Evolutionary conservation across 30 jellyfish, hydroid and myxozoan genomes (phyloP), one percentile per base, ranked within the genome.

Genomic region (Turritopsis dohrnii): DNA sequence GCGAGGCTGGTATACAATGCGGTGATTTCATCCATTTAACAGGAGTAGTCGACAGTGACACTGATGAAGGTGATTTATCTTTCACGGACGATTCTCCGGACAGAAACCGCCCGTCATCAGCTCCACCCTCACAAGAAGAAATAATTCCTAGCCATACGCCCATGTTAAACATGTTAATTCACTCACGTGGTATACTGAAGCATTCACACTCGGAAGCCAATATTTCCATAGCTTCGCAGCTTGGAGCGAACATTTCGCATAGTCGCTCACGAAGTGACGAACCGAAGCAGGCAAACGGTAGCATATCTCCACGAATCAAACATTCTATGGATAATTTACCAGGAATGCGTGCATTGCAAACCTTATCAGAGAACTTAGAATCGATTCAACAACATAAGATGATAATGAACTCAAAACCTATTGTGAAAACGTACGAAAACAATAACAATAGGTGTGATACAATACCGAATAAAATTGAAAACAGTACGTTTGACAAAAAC

Each of bases 331-430:
- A 75, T 22, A 27, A 82, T 25, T 69, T 26, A 1, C 89, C 89
- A 22, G 98, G 98, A 13, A 93, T 93, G 98, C 90, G 87, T 31
- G 98, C 98, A 22, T 72, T 93, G 75, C 95, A 83, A 31, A 72
- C 82, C 30, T 81, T 93, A 26, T 85, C 96, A 21, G 82, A 84
- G 69, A 80, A 93, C 13, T 53, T 93, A 31, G 98, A 93, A 80
- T 60, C 87, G 52, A 84, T 96, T 21, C 86, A 30, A 74, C 83
- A 21, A 74, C 60, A 41, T 3, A 41, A 41, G 60, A 3, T 41
- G n/a, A n/a, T n/a, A n/a, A n/a, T n/a, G 9, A 41, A 41, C 13
- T 3, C 60, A 13, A 41, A 41, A 41, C 60, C 60, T 41, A 41
- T 41, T 41, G 60, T 41, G 5, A 74, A 27, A 24, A 24, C 83